A percentile compares a stretch with the other conserved stretches of the same genome.
Conservation (phyloP, 2,888 invertebrate genomes). For the Stegana nigrithorax region DNA sequence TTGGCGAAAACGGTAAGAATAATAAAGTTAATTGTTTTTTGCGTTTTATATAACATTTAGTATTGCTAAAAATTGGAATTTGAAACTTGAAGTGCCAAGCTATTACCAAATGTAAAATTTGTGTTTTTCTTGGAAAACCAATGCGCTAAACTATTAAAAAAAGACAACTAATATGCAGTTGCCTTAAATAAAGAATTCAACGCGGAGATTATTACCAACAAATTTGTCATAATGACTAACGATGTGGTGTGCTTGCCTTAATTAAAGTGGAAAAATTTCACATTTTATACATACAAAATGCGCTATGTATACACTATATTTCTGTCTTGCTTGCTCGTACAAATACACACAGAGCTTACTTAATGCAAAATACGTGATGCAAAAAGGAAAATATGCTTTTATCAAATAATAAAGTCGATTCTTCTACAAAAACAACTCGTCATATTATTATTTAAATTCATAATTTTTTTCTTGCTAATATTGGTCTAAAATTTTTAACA, state of each 20-base stretch:
- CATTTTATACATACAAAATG: slow-evolving; percentile 59
- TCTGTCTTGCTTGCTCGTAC: not conserved
- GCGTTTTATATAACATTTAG: slow-evolving; percentile 54
- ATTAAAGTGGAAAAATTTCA: slow-evolving; percentile 49
- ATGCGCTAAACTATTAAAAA: not conserved
- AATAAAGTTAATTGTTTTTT: slow-evolving; percentile 37
- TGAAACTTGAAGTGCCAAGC: not conserved
- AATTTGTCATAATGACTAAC: no score
- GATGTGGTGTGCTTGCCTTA: not conserved
- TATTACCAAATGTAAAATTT: not conserved
- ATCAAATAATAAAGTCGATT: no score
- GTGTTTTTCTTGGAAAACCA: no score
- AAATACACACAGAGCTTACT: not conserved
- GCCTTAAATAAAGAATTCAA: no score
- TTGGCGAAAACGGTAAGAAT: slow-evolving; percentile 68
- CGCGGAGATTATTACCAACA: no score
- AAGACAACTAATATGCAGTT: no score
- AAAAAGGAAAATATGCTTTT: no score
- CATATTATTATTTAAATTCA: no score
- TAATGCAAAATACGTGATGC: no score
- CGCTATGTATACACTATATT: slow-evolving; percentile 63
- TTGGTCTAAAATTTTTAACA: no score
- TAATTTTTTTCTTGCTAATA: no score
- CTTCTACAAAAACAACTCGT: no score
- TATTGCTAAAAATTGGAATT: slow-evolving; percentile 36